Evolutionary conservation across 2,113 vertebrate species (phyloP).

Genomic region (Aspidoscelis tigris): DNA sequence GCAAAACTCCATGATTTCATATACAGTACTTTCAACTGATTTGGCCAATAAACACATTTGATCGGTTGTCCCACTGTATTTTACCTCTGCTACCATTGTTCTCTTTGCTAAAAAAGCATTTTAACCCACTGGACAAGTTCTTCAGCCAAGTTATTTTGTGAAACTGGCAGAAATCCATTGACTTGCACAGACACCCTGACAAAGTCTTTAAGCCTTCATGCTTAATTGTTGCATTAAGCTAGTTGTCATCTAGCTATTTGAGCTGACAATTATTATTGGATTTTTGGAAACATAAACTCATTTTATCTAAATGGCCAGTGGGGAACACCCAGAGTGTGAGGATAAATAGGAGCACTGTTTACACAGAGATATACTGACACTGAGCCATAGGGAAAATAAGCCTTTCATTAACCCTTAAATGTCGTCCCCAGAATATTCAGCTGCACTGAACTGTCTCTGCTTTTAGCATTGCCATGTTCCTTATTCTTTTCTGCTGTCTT

Average conservation of each 20-base stretch:
- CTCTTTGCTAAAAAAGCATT: neutral
- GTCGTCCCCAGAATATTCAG: neutral
- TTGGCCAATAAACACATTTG: neutral
- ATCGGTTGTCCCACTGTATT: neutral
- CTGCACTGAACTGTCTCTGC: neutral
- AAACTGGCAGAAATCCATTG: slow-evolving; percentile 37
- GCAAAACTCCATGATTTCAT: neutral
- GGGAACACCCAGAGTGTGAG: slow-evolving; percentile 15
- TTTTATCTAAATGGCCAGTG: slow-evolving; percentile 33
- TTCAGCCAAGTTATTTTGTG: slow-evolving; percentile 43
- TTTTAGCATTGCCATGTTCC: neutral
- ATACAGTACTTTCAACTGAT: neutral
- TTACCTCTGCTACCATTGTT: slow-evolving; percentile 13
- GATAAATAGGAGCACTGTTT: slow-evolving; percentile 12
- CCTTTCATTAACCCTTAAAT: neutral
- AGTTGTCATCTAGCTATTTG: slow-evolving; percentile 38
- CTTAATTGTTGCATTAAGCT: slow-evolving; percentile 50
- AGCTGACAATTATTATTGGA: slow-evolving; percentile 40
- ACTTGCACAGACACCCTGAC: slow-evolving; percentile 38
- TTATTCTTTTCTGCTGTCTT: neutral
- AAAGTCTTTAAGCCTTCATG: slow-evolving; percentile 29
- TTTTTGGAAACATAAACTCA: slow-evolving; percentile 30
- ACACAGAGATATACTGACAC: slow-evolving; percentile 7
- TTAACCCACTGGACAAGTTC: slow-evolving; percentile 16
- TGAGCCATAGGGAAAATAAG: neutral